Evolutionary conservation across 1,140 invertebrate species (phyloP).

Genomic region (Zaprionus gabonicus): DNA sequence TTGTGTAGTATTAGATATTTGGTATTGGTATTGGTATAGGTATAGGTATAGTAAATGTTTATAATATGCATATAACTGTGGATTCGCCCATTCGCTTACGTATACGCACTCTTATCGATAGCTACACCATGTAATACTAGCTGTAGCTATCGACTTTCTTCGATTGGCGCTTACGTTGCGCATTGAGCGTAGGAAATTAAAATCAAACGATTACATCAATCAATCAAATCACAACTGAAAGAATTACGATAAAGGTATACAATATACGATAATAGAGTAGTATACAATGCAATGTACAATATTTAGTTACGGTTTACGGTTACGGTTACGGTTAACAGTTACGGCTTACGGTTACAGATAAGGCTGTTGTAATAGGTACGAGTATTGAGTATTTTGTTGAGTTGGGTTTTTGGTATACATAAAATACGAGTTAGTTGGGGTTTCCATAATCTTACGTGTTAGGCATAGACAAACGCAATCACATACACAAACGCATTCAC

Average conservation of each 20-base stretch:
- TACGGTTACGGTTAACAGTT: slow-evolving; percentile 20
- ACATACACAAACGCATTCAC: slow-evolving; percentile 26
- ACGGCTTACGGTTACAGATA: slow-evolving; percentile 24
- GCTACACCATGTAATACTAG: slow-evolving; percentile 29
- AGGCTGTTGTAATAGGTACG: slow-evolving; percentile 34
- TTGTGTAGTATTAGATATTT: not conserved
- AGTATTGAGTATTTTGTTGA: slow-evolving; percentile 27
- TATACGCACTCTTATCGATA: slow-evolving; percentile 39
- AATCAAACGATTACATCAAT: slow-evolving; percentile 33
- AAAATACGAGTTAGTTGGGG: slow-evolving; percentile 19
- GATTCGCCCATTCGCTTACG: slow-evolving; percentile 15
- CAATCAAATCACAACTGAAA: slow-evolving; percentile 23
- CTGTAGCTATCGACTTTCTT: slow-evolving; percentile 35
- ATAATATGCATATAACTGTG: slow-evolving; percentile 52
- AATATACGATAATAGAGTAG: slow-evolving; percentile 12
- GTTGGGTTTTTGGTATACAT: not conserved
- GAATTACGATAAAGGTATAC: not conserved
- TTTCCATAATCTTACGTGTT: slow-evolving; percentile 14
- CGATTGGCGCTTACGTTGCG: slow-evolving; percentile 30
- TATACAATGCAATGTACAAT: slow-evolving; percentile 38
- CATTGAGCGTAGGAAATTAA: slow-evolving; percentile 21
- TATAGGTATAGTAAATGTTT: slow-evolving; percentile 29
- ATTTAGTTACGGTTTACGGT: slow-evolving; percentile 36
- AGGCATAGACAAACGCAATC: slow-evolving; percentile 21
- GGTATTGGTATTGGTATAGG: slow-evolving; percentile 2